These are phyloP conservation scores for Rattus norvegicus DNA, from an alignment of 2,113 vertebrate species.

Conservation along the genomic window DNA sequence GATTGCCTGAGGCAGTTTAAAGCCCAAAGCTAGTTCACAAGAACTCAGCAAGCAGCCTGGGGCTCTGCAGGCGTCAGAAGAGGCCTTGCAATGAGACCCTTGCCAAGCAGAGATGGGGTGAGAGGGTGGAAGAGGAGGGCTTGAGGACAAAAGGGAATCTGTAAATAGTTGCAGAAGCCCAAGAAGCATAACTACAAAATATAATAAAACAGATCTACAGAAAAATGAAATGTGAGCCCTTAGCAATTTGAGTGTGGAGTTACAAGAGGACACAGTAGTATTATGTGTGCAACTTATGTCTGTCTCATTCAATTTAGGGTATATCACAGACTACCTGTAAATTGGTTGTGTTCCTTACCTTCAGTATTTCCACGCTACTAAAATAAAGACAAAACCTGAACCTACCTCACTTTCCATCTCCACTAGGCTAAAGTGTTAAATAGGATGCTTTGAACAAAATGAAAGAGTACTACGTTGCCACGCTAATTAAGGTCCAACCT, in stretches of 20 bases:
- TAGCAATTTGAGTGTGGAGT: background rate
- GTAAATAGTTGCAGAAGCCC: background rate
- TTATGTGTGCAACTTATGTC: background rate
- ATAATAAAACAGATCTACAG: constrained; percentile 11
- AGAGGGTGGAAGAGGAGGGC: background rate
- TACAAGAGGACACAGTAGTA: background rate
- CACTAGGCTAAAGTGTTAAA: background rate
- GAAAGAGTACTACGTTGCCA: background rate
- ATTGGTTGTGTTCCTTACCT: background rate
- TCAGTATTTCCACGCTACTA: background rate
- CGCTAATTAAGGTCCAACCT: too few species aligned
- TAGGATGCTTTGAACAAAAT: background rate
- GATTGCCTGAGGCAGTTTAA: background rate
- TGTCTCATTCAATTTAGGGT: background rate
- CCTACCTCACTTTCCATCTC: background rate
- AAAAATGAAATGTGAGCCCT: constrained; percentile 18
- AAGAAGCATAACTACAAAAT: background rate
- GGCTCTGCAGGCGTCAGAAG: background rate
- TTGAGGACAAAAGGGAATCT: background rate
- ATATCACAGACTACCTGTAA: background rate
- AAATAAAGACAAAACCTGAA: background rate
- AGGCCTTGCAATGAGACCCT: constrained; percentile 1
- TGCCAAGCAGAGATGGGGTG: background rate
- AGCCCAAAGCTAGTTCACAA: constrained; percentile 36
- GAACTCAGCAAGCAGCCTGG: background rate